Evolutionary conservation across 2,797 vertebrate species (phyloP).

Genomic region (Falco rusticolus): DNA sequence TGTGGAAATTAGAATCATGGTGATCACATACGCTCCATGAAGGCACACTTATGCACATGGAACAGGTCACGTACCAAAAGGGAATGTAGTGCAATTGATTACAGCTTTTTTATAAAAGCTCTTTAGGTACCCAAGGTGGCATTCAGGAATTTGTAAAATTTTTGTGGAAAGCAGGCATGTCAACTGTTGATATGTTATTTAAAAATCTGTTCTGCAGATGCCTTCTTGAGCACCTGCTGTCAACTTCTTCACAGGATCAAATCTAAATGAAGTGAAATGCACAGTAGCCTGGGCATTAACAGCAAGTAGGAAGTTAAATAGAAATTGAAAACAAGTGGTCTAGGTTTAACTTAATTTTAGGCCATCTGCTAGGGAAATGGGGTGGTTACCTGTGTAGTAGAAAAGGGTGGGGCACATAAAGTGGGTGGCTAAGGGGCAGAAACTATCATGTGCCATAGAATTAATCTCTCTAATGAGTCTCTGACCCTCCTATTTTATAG

Average conservation of each 20-base stretch:
- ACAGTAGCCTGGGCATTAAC: background rate
- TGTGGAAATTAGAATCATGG: background rate
- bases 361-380: background rate
- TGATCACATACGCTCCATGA: background rate
- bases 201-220: background rate
- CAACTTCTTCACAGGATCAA: background rate
- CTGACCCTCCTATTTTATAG: background rate
- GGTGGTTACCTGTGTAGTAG: background rate
- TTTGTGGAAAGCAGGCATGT: background rate
- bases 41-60: background rate
- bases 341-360: background rate
- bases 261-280: background rate
- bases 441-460: background rate
- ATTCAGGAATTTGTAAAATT: background rate
- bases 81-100: background rate
- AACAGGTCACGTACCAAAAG: background rate
- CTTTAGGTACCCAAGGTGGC: accelerated
- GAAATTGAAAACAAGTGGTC: background rate
- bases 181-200: background rate
- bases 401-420: background rate
- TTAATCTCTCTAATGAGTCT: background rate
- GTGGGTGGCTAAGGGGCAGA: background rate
- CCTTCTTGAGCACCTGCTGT: background rate
- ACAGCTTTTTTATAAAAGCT: background rate
- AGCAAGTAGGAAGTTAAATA: background rate